Percentiles rank a stretch among this genome's conserved stretches.
These are phyloP conservation scores for Emydoidea blandingii DNA, from an alignment of 2,797 vertebrate genomes.

Conservation along the genomic window DNA sequence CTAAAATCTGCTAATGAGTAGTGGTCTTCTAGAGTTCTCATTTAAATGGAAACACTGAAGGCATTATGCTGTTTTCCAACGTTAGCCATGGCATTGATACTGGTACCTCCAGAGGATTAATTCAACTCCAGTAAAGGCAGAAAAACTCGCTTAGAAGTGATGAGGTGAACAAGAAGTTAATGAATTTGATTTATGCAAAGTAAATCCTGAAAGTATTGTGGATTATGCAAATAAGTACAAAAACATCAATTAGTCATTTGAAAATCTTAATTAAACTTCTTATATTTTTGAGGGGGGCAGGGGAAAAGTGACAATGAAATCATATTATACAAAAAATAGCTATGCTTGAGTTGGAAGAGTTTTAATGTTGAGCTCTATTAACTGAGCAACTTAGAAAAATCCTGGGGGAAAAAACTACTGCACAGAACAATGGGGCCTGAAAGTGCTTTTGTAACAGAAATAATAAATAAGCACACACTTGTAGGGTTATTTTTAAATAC, in stretches of 20 bases:
- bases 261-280: slow-evolving; percentile 56
- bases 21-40: slow-evolving; percentile 65
- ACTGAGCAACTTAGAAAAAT: slow-evolving; percentile 44
- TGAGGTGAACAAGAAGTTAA: slow-evolving; percentile 76
- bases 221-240: slow-evolving; percentile 74
- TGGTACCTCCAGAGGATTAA: slow-evolving; percentile 76
- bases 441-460: slow-evolving; percentile 33
- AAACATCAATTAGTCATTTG: slow-evolving; percentile 29
- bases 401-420: slow-evolving; percentile 5
- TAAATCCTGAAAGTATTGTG: slow-evolving; percentile 69
- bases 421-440: slow-evolving; percentile 37
- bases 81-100: slow-evolving; percentile 61
- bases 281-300: background rate
- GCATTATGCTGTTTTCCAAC: slow-evolving; percentile 73
- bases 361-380: slow-evolving; percentile 33
- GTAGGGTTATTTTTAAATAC: slow-evolving; percentile 15
- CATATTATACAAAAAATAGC: background rate
- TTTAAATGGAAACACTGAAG: slow-evolving; percentile 71
- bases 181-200: slow-evolving; percentile 80
- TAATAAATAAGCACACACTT: slow-evolving; percentile 39
- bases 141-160: slow-evolving; percentile 68
- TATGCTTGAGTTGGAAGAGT: background rate
- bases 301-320: background rate
- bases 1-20: slow-evolving; percentile 74
- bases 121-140: slow-evolving; percentile 76